These are phyloP conservation scores for Congeria kusceri DNA, from an alignment of 2,888 invertebrate genomes.

Conservation along the genomic window DNA sequence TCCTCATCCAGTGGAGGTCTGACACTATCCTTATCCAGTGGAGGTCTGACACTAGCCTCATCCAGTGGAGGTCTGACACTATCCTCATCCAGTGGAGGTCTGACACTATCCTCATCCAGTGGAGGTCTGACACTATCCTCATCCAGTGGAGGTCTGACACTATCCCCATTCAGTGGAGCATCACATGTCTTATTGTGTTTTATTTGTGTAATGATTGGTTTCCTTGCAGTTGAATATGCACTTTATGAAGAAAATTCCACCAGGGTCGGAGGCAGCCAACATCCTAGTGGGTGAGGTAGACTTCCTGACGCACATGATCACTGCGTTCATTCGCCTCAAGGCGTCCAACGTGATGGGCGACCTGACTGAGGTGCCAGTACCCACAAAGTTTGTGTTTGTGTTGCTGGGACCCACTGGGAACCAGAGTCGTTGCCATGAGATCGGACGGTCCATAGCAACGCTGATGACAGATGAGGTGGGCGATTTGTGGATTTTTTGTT, in stretches of 20 bases:
- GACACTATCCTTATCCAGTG: too few relatives aligned
- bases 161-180: too few relatives aligned
- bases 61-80: too few relatives aligned
- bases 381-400: slow-evolving; percentile 95
- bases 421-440: slow-evolving; percentile 91
- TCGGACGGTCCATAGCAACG: slow-evolving; percentile 97
- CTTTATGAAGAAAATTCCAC: slow-evolving; percentile 93
- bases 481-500: too few relatives aligned
- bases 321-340: slow-evolving; percentile 96
- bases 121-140: too few relatives aligned
- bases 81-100: too few relatives aligned
- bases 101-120: too few relatives aligned
- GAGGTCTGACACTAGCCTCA: too few relatives aligned
- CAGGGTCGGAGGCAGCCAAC: slow-evolving; percentile 99
- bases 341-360: slow-evolving; percentile 96
- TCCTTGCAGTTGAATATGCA: slow-evolving; percentile 76
- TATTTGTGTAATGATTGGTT: too few relatives aligned
- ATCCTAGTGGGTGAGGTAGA: slow-evolving; percentile 99
- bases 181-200: too few relatives aligned
- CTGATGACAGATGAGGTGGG: slow-evolving; percentile 89
- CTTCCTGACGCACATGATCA: slow-evolving; percentile 96
- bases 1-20: too few relatives aligned
- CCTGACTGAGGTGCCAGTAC: slow-evolving; percentile 95
- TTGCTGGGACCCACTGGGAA: slow-evolving; percentile 91
- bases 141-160: too few relatives aligned